These are phyloP conservation scores for Tamandua tetradactyla DNA, from an alignment of 2,797 vertebrate species.

Conservation along the genomic window DNA sequence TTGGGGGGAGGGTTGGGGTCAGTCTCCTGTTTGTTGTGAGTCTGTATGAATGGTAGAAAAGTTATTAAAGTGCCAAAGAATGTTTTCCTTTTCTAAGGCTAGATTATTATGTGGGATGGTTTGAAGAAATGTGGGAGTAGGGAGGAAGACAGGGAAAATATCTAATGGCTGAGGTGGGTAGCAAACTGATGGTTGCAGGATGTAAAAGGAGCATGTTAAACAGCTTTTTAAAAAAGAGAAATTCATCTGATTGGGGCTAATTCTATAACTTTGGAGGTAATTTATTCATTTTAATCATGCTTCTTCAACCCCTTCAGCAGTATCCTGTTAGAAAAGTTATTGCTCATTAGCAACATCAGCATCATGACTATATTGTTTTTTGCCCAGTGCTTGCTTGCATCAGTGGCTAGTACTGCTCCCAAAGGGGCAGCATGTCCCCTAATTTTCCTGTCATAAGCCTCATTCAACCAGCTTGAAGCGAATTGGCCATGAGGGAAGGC, in stretches of 20 bases:
- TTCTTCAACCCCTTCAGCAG: constrained; percentile 8
- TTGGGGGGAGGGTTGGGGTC: constrained; percentile 2
- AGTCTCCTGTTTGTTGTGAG: constrained; percentile 57
- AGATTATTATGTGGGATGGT: constrained; percentile 55
- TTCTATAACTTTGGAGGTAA: neutral
- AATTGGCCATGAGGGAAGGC: constrained; percentile 38
- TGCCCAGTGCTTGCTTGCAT: constrained; percentile 30
- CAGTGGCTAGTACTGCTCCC: neutral
- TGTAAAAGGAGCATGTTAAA: neutral
- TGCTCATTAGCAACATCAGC: neutral
- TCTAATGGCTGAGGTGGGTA: neutral
- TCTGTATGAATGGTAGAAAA: constrained; percentile 64
- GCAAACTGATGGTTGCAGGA: neutral
- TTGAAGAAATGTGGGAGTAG: neutral
- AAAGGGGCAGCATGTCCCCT: neutral
- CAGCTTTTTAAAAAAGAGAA: neutral
- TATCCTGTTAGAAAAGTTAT: neutral
- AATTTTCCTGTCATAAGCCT: neutral
- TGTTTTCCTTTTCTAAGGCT: constrained; percentile 61
- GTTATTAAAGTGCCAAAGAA: constrained; percentile 74
- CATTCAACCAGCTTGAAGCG: constrained; percentile 34
- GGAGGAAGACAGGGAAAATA: neutral
- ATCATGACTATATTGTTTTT: constrained; percentile 3
- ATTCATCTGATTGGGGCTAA: neutral
- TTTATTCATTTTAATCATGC: constrained; percentile 24